A percentile compares a stretch with the other conserved stretches of the same genome.
Evolutionary conservation across 2,888 invertebrate genomes (phyloP).

Genomic region (Drosophila fulvimacula): DNA sequence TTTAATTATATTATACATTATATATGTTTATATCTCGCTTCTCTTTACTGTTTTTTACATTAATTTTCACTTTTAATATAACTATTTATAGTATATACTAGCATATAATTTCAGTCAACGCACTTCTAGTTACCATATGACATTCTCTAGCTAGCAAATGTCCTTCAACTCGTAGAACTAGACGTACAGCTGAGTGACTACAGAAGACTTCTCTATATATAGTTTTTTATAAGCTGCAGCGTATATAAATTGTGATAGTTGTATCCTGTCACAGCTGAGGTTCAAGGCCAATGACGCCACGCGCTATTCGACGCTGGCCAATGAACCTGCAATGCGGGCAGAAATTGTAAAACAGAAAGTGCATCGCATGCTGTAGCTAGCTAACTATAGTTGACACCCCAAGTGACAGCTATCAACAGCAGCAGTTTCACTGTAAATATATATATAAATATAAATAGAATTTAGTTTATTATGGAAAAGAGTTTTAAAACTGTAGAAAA

Average conservation of each 20-base stretch:
- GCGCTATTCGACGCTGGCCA: slow-evolving; percentile 10
- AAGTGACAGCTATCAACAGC: slow-evolving; percentile 12
- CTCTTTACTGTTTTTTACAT: too few species aligned
- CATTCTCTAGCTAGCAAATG: neutral
- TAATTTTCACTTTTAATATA: neutral
- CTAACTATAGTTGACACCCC: neutral
- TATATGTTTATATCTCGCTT: too few species aligned
- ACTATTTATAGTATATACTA: too few species aligned
- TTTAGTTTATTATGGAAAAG: too few species aligned
- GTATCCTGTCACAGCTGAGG: slow-evolving; percentile 1
- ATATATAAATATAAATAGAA: too few species aligned
- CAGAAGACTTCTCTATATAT: neutral
- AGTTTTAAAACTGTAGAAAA: too few species aligned
- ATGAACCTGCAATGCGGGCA: slow-evolving; percentile 20
- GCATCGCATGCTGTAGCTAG: slow-evolving; percentile 1
- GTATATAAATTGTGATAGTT: slow-evolving; percentile 20
- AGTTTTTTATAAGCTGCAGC: slow-evolving; percentile 1
- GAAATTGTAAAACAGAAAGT: slow-evolving; percentile 19
- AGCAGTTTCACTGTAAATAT: neutral
- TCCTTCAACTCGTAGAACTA: neutral
- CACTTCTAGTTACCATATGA: neutral
- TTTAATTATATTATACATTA: too few species aligned
- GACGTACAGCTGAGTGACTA: neutral
- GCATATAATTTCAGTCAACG: neutral
- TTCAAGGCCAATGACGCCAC: slow-evolving; percentile 34